A percentile compares a stretch with the other conserved stretches of the same genome.
Conservation (phyloP, 2,113 vertebrate genomes). For the Pteropus alecto region DNA sequence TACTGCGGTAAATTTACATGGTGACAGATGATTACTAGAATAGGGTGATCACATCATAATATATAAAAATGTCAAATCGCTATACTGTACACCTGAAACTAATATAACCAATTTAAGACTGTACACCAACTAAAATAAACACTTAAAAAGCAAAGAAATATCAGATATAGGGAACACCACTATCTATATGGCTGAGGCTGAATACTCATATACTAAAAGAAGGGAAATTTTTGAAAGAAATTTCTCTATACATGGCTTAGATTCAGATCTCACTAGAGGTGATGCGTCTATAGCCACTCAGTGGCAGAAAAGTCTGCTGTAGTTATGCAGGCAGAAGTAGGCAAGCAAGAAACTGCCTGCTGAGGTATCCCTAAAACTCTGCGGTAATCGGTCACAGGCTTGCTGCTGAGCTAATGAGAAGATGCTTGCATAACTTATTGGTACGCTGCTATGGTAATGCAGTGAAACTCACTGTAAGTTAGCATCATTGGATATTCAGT, state of each 20-base stretch:
- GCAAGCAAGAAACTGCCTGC: not conserved
- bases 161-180: not conserved
- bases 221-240: not conserved
- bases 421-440: not conserved
- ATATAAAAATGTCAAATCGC: too few species aligned
- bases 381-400: not conserved
- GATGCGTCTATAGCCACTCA: not conserved
- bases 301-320: not conserved
- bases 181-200: not conserved
- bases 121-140: too few species aligned
- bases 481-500: not conserved
- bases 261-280: not conserved
- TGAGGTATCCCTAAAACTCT: not conserved
- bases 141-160: not conserved
- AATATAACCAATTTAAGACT: too few species aligned
- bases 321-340: not conserved
- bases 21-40: too few species aligned
- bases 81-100: too few species aligned
- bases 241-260: not conserved
- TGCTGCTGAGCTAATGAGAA: not conserved
- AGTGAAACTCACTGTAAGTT: not conserved
- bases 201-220: not conserved
- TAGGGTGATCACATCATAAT: too few species aligned
- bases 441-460: not conserved
- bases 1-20: too few species aligned